Evolutionary conservation across 2,113 vertebrate genomes (phyloP), one percentile per base, ranked within the genome.

Genomic region (Bombycilla garrulus): DNA sequence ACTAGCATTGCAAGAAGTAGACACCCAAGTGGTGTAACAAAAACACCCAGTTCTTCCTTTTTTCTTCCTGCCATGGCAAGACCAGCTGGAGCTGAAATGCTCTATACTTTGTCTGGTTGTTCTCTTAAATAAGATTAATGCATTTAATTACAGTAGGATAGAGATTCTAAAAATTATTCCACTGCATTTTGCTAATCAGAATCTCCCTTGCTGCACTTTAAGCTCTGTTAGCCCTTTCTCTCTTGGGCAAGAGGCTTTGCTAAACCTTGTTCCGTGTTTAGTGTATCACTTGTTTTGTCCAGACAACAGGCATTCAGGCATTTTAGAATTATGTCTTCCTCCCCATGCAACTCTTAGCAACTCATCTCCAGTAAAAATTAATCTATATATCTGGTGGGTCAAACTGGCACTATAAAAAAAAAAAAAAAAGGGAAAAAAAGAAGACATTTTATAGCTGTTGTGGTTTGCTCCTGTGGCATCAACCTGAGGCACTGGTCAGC

Each of bases 11-110:
- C 21, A 44, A 29, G 25, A 50, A 71, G 19, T 0, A 19, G 48
- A 24, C 21, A 38, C 8, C 1, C 0, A 0, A 21, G 9, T 8
- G 14, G 62, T 5, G 0, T 12, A 51, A 35, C 23, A 42, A 9
- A 62, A 84, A 4, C 29, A 17, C 45, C 11, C 2, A 5, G 6
- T 40, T 45, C 53, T 33, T 51, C 66, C 58, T 13, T 6, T 44
- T 67, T 31, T 38, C 38, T 38, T 38, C 38, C 38, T 33, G 33
- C 58, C 50, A 22, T 2, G 11, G 53, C 57, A 60, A 48, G 35
- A 44, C 7, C 20, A 50, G 44, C 14, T 42, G 13, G 33, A 58
- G 45, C 25, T 16, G n/a, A 82, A 91, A 62, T 12, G 29, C 12
- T 51, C 40, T 29, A 13, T 12, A 5, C 15, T 40, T n/a, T 11